Base-by-base conservation (phyloP, 2,113 vertebrate species). In the Diadophis punctatus region DNA sequence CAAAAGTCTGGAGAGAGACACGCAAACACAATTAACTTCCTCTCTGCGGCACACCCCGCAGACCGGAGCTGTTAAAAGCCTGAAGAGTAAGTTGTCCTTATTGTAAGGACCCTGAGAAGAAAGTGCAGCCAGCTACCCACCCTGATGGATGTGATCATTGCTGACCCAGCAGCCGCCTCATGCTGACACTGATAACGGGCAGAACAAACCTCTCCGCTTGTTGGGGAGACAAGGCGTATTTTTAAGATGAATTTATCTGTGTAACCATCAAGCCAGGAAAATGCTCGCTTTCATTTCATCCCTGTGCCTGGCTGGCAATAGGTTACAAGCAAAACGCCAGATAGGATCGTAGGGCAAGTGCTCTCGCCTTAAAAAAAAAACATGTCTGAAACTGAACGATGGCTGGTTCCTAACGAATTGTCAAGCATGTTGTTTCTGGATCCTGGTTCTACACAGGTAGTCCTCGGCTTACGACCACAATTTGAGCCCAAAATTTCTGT, bases 31-130 rank as follows among this genome's bases (percentile, higher is more conserved):
- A 0, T 2, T 89, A 89, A 63, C 86, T 93, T 91, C 80, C 86
- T 93, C 52, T 89, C 74, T 63, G 16, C 18, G 27, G 88, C 14
- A 8, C 68, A 85, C 34, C 92, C 92, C 55, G 53, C 88, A 93
- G 85, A 90, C 52, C 86, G 63, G 92, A 48, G 23, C 52, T 58
- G 56, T 92, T 92, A 89, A 89, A 91, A 92, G 52, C 87, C 49
- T 12, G 43, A 92, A 34, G 85, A n/a, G 52, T 63, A 48, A 48
- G 58, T 93, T 90, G 74, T 63, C 86, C 53, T 80, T 22, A 48
- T 48, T 86, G 51, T 86, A 20, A 22, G 63, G 60, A 74, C 68
- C 22, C 39, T 30, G 53, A 89, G 74, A 89, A 49, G 87, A 85
- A 93, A 60, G 86, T 91, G 86, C 48, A 53, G 51, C 86, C 84